These are phyloP conservation scores for Apis cerana DNA, from an alignment of 1,140 invertebrate genomes.

Conservation along the genomic window DNA sequence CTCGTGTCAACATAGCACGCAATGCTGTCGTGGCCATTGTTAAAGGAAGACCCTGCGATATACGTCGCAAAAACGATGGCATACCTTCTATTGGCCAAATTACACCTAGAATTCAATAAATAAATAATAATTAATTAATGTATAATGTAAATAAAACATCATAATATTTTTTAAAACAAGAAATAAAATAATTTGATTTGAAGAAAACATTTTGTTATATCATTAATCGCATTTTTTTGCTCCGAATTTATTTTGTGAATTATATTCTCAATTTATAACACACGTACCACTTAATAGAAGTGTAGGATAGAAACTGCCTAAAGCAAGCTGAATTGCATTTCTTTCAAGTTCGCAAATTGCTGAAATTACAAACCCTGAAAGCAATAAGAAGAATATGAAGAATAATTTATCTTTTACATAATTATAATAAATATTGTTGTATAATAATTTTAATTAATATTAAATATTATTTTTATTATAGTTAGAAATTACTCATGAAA, in stretches of 20 bases:
- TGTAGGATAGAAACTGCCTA: slow-evolving; percentile 97
- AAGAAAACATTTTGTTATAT: slow-evolving; percentile 3
- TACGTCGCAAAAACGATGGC: slow-evolving; percentile 90
- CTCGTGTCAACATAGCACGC: slow-evolving; percentile 93
- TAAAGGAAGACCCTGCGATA: slow-evolving; percentile 92
- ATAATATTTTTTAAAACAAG: not conserved
- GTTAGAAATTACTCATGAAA: not conserved
- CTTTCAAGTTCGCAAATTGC: slow-evolving; percentile 95
- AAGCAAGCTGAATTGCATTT: slow-evolving; percentile 95
- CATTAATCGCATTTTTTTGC: not conserved
- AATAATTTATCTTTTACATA: not conserved
- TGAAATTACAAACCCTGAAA: slow-evolving; percentile 92
- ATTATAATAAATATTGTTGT: not conserved
- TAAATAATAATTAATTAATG: no score
- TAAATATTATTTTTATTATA: not conserved
- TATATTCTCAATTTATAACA: slow-evolving; percentile 54
- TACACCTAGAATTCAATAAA: slow-evolving; percentile 83
- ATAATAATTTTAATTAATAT: not conserved
- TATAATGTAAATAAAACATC: not conserved
- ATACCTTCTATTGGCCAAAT: slow-evolving; percentile 95
- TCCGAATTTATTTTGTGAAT: not conserved
- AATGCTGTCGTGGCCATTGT: slow-evolving; percentile 95
- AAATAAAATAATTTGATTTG: not conserved
- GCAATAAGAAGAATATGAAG: not conserved
- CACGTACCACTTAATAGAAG: slow-evolving; percentile 88